Evolutionary conservation across 2,113 vertebrate species (phyloP).

Genomic region (Eurypyga helias): DNA sequence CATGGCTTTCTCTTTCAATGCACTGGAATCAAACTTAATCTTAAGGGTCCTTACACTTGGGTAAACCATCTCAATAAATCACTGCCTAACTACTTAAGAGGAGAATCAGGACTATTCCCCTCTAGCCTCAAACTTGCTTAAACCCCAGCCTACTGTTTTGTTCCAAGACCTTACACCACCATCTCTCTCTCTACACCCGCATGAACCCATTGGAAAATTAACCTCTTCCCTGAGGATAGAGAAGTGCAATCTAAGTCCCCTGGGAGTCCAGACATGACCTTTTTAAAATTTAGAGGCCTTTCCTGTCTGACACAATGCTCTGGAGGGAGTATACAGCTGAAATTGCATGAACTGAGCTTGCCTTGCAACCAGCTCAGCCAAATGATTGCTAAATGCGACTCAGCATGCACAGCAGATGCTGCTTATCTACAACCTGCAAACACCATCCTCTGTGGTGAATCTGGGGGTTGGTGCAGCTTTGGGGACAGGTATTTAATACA

Average conservation of each 20-base stretch:
- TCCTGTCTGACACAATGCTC: slow-evolving; percentile 54
- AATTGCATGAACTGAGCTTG: slow-evolving; percentile 1
- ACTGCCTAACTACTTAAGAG: background rate
- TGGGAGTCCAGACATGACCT: background rate
- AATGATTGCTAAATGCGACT: slow-evolving; percentile 26
- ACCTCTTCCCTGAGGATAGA: slow-evolving; percentile 34
- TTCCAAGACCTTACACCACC: slow-evolving; percentile 55
- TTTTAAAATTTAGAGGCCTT: slow-evolving; percentile 21
- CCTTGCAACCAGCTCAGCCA: background rate
- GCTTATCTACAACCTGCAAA: background rate
- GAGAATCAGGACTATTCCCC: background rate
- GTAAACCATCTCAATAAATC: background rate
- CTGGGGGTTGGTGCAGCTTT: background rate
- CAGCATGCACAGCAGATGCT: background rate
- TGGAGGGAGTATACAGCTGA: background rate
- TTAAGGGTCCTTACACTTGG: background rate
- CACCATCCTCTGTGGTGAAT: background rate
- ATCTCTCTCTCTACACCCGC: background rate
- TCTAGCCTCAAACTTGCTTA: slow-evolving; percentile 48
- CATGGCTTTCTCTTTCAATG: background rate
- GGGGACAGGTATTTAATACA: background rate
- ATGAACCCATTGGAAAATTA: background rate
- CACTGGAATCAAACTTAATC: background rate
- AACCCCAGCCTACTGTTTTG: background rate
- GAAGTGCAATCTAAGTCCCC: background rate